Evolutionary conservation across 1,140 invertebrate species (phyloP).

Genomic region (Meloidogyne chitwoodi): DNA sequence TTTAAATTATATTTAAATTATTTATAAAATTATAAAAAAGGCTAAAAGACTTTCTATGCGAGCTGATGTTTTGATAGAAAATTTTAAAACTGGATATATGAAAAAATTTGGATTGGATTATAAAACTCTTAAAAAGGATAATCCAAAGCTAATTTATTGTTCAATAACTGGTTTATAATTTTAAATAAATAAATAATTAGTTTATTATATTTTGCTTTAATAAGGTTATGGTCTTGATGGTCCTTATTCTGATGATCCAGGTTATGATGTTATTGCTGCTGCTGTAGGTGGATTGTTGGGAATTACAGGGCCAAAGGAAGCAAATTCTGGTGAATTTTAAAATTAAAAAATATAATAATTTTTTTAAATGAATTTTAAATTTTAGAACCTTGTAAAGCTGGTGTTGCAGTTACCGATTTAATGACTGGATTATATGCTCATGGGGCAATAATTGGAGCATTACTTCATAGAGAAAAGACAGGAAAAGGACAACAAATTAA

Average conservation of each 20-base stretch:
- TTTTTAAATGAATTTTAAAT: too few relatives aligned
- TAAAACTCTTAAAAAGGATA: slow-evolving; percentile 69
- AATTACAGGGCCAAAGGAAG: slow-evolving; percentile 78
- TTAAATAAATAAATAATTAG: background rate
- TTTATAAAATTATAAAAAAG: slow-evolving; percentile 59
- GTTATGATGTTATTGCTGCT: slow-evolving; percentile 90
- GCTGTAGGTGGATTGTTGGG: slow-evolving; percentile 83
- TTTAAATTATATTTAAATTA: background rate
- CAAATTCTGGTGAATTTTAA: slow-evolving; percentile 67
- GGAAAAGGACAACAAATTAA: slow-evolving; percentile 84
- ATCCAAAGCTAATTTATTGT: slow-evolving; percentile 83
- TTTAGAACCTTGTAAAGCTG: background rate
- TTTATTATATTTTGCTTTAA: slow-evolving; percentile 19
- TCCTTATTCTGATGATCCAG: slow-evolving; percentile 77
- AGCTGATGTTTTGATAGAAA: slow-evolving; percentile 86
- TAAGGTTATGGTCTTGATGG: slow-evolving; percentile 77
- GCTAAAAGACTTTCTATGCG: slow-evolving; percentile 65
- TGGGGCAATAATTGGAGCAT: slow-evolving; percentile 86
- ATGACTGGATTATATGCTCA: slow-evolving; percentile 87
- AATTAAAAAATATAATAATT: too few relatives aligned
- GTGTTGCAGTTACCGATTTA: slow-evolving; percentile 77
- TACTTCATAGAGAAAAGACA: slow-evolving; percentile 74
- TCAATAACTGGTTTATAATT: slow-evolving; percentile 76
- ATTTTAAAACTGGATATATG: slow-evolving; percentile 86
- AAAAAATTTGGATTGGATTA: slow-evolving; percentile 76